These are phyloP conservation scores for Tachysurus fulvidraco DNA, from an alignment of 2,113 vertebrate genomes.

Conservation along the genomic window DNA sequence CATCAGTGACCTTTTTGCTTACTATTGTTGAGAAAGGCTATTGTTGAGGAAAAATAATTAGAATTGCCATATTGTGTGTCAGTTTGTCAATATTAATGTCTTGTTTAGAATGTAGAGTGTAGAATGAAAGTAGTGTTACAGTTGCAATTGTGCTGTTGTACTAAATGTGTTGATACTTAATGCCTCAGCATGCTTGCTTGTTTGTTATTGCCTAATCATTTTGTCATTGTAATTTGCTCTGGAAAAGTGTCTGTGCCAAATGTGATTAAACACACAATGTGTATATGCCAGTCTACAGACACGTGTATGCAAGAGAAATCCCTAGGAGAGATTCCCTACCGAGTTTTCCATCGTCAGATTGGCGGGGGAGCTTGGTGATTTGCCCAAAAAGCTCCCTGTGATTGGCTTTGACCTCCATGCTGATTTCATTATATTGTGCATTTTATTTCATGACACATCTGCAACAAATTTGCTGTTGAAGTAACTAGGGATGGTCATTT, in stretches of 20 bases:
- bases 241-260: background rate
- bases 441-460: conserved; percentile 15
- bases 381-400: conserved; percentile 5
- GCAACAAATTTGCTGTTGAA: background rate
- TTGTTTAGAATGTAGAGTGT: background rate
- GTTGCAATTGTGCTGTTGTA: background rate
- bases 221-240: conserved; percentile 1
- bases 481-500: conserved; percentile 11
- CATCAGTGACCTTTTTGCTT: background rate
- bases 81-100: background rate
- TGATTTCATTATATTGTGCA: background rate
- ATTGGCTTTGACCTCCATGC: conserved; percentile 6
- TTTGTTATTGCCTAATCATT: background rate
- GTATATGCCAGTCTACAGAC: background rate
- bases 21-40: background rate
- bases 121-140: background rate
- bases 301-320: background rate
- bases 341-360: conserved; percentile 8
- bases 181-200: background rate
- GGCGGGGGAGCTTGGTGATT: background rate
- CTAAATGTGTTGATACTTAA: background rate
- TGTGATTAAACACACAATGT: background rate
- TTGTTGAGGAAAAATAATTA: background rate
- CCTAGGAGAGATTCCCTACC: background rate
- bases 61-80: background rate